phyloP scores from a whole-genome alignment of 2,888 invertebrate species.

The Exocentrus adspersus region DNA sequence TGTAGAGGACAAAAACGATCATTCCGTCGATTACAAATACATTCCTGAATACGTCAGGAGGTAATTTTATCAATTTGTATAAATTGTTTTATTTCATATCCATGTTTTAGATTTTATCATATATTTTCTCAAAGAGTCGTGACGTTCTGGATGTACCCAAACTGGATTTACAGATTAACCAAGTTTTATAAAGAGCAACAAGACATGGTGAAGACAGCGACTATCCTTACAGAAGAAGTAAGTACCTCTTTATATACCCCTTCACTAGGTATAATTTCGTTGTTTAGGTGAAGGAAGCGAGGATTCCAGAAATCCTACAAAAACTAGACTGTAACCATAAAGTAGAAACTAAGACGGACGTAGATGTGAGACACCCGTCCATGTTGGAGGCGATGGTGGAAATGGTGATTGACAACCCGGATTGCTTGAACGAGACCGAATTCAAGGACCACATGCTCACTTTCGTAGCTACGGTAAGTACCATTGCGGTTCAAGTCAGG shows the following conservation, averaged over 20 bases:
- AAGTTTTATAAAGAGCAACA: constrained; percentile 37
- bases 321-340: constrained; percentile 21
- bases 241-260: too few relatives aligned
- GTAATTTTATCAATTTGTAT: constrained; percentile 21
- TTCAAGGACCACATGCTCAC: constrained; percentile 43
- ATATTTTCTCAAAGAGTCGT: constrained; percentile 36
- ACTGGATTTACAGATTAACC: constrained; percentile 32
- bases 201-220: constrained; percentile 34
- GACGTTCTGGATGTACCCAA: constrained; percentile 40
- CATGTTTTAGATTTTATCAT: constrained; percentile 41
- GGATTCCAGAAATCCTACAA: constrained; percentile 32
- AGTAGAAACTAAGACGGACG: neutral
- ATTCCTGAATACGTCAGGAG: constrained; percentile 38
- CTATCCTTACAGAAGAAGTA: constrained; percentile 33
- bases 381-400: constrained; percentile 41
- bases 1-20: constrained; percentile 39
- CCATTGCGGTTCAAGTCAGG: neutral
- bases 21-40: constrained; percentile 36
- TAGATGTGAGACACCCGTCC: constrained; percentile 32
- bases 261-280: neutral
- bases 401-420: constrained; percentile 31
- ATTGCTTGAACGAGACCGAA: constrained; percentile 33
- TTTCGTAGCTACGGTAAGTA: constrained; percentile 32
- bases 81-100: too few relatives aligned
- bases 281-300: constrained; percentile 29